Conservation (phyloP, 2,888 invertebrate species). For the Lasioglossum malachurum region DNA sequence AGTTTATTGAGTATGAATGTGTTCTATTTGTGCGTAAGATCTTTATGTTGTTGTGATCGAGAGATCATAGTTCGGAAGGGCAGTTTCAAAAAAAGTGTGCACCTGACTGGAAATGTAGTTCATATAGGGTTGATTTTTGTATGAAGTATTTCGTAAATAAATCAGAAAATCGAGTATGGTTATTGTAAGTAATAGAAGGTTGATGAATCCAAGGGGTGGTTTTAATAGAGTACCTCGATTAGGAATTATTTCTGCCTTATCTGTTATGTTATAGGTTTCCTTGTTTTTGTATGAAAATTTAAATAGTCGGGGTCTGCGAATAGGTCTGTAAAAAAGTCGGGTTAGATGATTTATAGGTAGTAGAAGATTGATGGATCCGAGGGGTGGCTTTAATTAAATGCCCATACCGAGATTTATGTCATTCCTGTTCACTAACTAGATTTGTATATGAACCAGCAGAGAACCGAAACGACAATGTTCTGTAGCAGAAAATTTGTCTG, state of each 20-base stretch:
- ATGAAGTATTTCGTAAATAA: no score
- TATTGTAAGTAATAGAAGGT: neutral
- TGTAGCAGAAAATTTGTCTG: neutral
- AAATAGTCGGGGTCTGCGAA: neutral
- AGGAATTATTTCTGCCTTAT: neutral
- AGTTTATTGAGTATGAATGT: neutral
- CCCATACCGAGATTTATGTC: neutral
- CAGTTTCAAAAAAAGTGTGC: neutral
- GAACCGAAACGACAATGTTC: neutral
- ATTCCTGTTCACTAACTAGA: neutral
- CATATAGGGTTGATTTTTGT: no score
- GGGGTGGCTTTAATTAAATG: neutral
- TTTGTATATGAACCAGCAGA: neutral
- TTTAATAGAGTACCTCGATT: neutral
- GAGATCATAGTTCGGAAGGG: neutral
- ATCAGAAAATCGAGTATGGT: neutral
- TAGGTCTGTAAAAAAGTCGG: neutral
- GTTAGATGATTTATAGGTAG: neutral
- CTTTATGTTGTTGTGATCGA: neutral
- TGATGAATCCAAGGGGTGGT: neutral
- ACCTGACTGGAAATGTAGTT: neutral
- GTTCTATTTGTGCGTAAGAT: neutral
- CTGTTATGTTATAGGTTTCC: neutral
- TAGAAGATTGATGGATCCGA: neutral
- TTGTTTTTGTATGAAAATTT: neutral